Conservation (phyloP, 1,140 invertebrate genomes). For the Drosophila mojavensis region DNA sequence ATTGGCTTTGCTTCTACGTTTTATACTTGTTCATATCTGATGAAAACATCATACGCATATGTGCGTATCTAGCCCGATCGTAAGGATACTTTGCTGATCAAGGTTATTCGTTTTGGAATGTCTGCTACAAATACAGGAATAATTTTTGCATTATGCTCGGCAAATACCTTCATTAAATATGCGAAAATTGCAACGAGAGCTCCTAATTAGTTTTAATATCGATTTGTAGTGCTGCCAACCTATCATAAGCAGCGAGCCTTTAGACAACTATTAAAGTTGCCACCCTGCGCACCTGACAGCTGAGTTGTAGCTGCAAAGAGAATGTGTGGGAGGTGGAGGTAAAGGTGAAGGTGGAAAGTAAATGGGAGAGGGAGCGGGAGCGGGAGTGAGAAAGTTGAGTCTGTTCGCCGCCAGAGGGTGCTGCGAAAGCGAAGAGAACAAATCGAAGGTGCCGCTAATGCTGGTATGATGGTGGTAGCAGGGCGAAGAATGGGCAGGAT, state of each 20-base stretch:
- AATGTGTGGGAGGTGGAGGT: neutral
- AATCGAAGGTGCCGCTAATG: neutral
- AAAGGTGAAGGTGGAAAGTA: neutral
- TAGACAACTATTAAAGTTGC: conserved; percentile 3
- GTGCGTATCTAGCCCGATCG: too few relatives aligned
- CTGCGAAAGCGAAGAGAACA: neutral
- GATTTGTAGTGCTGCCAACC: conserved; percentile 7
- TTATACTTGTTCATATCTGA: too few relatives aligned
- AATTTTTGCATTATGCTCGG: too few relatives aligned
- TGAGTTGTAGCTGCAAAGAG: neutral
- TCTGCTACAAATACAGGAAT: too few relatives aligned
- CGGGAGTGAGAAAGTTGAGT: neutral
- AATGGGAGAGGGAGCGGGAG: neutral
- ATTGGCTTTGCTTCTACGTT: too few relatives aligned
- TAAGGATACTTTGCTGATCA: too few relatives aligned
- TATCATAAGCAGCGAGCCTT: neutral
- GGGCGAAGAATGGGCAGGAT: neutral
- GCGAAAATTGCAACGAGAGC: neutral
- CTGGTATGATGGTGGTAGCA: neutral
- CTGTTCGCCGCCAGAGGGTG: conserved; percentile 2
- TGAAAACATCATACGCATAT: too few relatives aligned
- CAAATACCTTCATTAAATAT: neutral
- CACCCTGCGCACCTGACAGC: conserved; percentile 5
- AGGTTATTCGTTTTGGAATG: too few relatives aligned
- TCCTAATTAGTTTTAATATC: conserved; percentile 4